Evolutionary conservation across 1,140 invertebrate species (phyloP).

Genomic region (Cydia strobilella): DNA sequence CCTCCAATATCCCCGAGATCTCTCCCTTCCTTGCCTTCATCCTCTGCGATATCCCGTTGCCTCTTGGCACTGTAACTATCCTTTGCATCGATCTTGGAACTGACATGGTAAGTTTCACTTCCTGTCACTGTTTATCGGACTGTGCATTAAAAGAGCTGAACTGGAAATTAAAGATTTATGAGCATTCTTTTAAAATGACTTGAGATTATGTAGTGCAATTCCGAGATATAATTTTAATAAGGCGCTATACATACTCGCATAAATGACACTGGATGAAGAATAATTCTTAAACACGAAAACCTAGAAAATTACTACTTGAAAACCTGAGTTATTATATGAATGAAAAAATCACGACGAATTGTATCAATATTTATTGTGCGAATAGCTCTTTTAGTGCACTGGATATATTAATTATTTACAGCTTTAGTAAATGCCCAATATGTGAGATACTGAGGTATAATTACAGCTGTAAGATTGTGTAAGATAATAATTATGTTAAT

Average conservation of each 20-base stretch:
- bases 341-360: background rate
- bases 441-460: background rate
- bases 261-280: background rate
- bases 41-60: constrained; percentile 97
- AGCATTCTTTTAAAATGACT: background rate
- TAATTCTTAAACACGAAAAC: background rate
- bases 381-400: constrained; percentile 2
- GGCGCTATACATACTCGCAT: background rate
- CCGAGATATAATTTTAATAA: background rate
- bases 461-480: constrained; percentile 24
- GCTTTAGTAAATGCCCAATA: background rate
- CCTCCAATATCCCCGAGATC: constrained; percentile 99
- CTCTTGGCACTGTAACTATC: constrained; percentile 99
- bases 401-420: background rate
- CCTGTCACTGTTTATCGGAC: constrained; percentile 18
- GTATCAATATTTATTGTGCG: background rate
- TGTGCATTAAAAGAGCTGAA: constrained; percentile 19
- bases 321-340: background rate
- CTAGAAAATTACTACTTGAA: background rate
- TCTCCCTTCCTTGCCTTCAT: constrained; percentile 99
- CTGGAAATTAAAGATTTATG: background rate
- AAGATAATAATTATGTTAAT: background rate
- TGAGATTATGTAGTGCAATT: background rate
- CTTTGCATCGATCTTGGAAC: constrained; percentile 99
- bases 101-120: constrained; percentile 94